Percentiles rank a stretch among this genome's conserved stretches.
Evolutionary conservation across 2,888 invertebrate genomes (phyloP).

Genomic region (Drosophila paranaensis): DNA sequence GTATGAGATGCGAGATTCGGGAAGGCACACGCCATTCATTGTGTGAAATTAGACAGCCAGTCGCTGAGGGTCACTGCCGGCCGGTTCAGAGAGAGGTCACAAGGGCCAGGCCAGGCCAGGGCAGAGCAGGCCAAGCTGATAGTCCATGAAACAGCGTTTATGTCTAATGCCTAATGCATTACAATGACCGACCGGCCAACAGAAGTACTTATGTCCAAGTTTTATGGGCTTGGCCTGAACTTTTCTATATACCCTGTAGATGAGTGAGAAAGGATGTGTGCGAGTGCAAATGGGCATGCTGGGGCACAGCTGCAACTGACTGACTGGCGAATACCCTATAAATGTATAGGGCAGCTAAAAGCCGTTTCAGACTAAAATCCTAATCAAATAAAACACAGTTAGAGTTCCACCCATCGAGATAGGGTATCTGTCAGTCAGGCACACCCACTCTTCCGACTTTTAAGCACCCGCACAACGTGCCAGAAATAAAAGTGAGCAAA

Average conservation of each 20-base stretch:
- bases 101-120: background rate
- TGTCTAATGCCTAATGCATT: conserved; percentile 60
- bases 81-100: background rate
- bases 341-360: background rate
- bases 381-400: no score
- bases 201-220: conserved; percentile 51
- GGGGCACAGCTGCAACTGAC: no score
- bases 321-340: background rate
- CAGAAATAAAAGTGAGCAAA: background rate
- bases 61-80: conserved; percentile 1
- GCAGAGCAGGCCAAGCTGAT: background rate
- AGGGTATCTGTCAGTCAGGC: background rate
- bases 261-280: no score
- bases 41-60: conserved; percentile 60
- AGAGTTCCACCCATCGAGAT: no score
- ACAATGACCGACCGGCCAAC: conserved; percentile 55
- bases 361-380: no score
- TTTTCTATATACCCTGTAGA: background rate
- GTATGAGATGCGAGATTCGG: background rate
- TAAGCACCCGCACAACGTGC: background rate
- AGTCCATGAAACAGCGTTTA: conserved; percentile 68
- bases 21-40: conserved; percentile 39
- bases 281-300: no score
- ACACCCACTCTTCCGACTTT: background rate
- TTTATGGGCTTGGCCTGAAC: conserved; percentile 40